phyloP scores from a whole-genome alignment of 2,797 vertebrate species.

The Amniataba percoides region DNA sequence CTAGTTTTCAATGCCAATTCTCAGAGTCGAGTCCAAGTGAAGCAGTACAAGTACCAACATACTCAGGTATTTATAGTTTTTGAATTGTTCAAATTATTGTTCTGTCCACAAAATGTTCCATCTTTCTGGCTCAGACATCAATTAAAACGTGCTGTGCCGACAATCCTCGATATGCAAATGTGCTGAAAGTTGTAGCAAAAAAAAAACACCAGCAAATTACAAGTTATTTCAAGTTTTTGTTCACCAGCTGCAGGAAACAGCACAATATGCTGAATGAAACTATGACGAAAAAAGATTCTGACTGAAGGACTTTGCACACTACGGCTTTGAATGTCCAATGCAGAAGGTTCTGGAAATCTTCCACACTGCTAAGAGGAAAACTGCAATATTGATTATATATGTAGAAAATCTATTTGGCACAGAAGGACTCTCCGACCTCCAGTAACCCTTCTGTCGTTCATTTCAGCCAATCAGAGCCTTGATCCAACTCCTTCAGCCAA shows the following conservation, averaged over 20 bases:
- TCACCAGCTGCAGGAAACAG: not conserved
- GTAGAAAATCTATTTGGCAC: not conserved
- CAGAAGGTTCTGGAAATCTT: not conserved
- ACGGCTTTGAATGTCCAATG: not conserved
- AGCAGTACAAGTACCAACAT: not conserved
- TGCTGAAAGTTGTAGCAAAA: not conserved
- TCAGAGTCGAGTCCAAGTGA: not conserved
- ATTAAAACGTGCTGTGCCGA: too few relatives aligned
- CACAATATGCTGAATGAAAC: not conserved
- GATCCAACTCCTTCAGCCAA: slow-evolving; percentile 22
- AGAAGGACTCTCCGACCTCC: not conserved
- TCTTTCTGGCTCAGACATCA: not conserved
- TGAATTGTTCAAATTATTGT: not conserved
- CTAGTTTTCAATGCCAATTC: not conserved
- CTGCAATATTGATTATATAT: not conserved
- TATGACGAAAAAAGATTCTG: not conserved
- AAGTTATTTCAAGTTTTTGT: not conserved
- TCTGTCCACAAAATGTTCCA: not conserved
- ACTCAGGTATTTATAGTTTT: not conserved
- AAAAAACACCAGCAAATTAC: not conserved
- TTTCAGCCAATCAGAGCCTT: slow-evolving; percentile 9
- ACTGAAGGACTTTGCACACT: not conserved
- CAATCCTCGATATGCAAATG: not conserved
- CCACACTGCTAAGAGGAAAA: not conserved
- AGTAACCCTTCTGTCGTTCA: not conserved